Conservation (phyloP, 1,140 invertebrate species). For the Protaetia brevitarsis region DNA sequence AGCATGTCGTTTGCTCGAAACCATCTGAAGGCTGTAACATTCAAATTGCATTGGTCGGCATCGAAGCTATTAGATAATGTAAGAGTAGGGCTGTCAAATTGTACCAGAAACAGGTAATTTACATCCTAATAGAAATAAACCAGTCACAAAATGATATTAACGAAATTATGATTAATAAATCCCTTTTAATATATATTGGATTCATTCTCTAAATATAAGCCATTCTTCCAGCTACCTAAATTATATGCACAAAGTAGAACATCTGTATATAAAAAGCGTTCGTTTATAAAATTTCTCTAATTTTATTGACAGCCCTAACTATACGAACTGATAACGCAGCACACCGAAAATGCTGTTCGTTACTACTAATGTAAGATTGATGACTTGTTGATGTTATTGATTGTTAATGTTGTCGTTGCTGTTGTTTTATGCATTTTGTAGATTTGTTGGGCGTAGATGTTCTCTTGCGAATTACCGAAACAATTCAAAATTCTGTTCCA, state of each 20-base stretch:
- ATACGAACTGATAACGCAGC: neutral
- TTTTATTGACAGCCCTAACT: neutral
- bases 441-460: conserved; percentile 39
- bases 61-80: neutral
- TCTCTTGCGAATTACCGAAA: conserved; percentile 42
- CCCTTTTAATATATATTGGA: too few relatives aligned
- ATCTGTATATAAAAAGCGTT: too few relatives aligned
- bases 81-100: neutral
- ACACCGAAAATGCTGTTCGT: neutral
- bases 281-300: neutral
- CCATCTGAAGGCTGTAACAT: neutral
- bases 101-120: too few relatives aligned
- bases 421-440: conserved; percentile 24
- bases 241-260: too few relatives aligned
- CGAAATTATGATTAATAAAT: too few relatives aligned
- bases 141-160: too few relatives aligned
- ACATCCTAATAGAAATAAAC: too few relatives aligned
- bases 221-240: too few relatives aligned
- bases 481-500: conserved; percentile 51
- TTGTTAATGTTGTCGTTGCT: neutral
- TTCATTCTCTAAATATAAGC: too few relatives aligned
- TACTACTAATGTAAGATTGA: neutral
- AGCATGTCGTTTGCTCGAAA: neutral
- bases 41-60: neutral
- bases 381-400: neutral